Evolutionary conservation across 2,888 invertebrate genomes (phyloP), one percentile per base, ranked within the genome.

Genomic region (Nezara viridula): DNA sequence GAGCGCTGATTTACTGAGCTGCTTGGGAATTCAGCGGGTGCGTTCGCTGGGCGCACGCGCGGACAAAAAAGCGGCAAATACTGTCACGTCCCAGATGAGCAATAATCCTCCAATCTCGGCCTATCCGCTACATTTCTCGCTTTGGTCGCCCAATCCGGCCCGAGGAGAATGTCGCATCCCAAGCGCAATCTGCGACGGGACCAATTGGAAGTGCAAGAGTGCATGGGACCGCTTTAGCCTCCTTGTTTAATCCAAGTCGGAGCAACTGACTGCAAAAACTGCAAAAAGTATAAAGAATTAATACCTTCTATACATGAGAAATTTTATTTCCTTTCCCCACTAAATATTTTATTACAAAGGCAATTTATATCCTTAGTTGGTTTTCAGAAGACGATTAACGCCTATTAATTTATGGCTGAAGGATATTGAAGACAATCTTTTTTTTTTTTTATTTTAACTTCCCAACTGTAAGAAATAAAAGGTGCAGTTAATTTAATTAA

Each of bases 1-100:
- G 1, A n/a, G 44, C 81, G 14, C 44, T 81, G 81, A 81, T 81
- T 81, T 81, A 81, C 44, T n/a, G 44, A 24, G 44, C 81, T 81
- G 44, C 37, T 81, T 81, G 0, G 37, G 81, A 40, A 81, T 81
- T 81, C 81, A n/a, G 44, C n/a, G 24, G n/a, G 81, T 47, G 40
- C 40, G 77, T 77, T 40, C 21, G 2, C 40, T 9, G 19, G 24
- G 44, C 44, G 81, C 81, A 47, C 81, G 81, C 81, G 81, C 81
- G 44, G n/a, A 14, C 81, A 44, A 81, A 37, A 81, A 81, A 24
- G 44, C 81, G 14, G 24, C 2, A 47, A 47, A 81, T 81, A 10
- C 44, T 81, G 81, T 73, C 66, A 73, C 66, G 66, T 73, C 81
- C 21, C 7, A 47, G 81, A 81, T 81, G 81, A 81, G 81, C 81